Base-by-base conservation (phyloP, 2,888 invertebrate genomes). In the Eustalomyia histrio region DNA sequence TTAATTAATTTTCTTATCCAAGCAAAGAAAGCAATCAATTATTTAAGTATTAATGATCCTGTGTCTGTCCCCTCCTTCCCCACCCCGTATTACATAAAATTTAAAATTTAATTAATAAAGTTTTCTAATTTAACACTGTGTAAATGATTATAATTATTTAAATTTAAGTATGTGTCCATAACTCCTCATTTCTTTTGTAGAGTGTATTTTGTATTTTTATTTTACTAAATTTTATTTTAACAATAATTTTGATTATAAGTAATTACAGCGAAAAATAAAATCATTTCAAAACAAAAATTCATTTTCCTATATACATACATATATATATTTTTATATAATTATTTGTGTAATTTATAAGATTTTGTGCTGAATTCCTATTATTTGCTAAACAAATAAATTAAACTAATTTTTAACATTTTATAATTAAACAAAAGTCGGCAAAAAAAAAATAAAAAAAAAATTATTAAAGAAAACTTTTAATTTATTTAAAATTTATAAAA, bases 311-410 rank as follows among this genome's bases (percentile, higher is more conserved):
- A 67, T 47, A 39, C 12, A n/a, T n/a, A n/a, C n/a, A n/a, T n/a
- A n/a, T 35, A 67, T 52, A 60, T 53, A 21, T 65, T 73, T 64
- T 35, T 35, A 60, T 60, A 60, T 61, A 71, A 71, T 33, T 64
- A 67, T 60, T 74, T 74, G 74, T 39, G 16, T 74, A 74, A 53
- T 74, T 60, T 74, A 33, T 74, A 74, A 74, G 74, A 52, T 67
- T 50, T n/a, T 65, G 61, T 60, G 52, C 65, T 67, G 74, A 67
- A 74, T 74, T 74, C 74, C 74, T 74, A 74, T 74, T 74, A 74
- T 61, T 74, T 74, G 67, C 74, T 67, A 65, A 61, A 72, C 60
- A 24, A 50, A 35, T 18, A 50, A 60, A 52, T 61, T 43, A 43
- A 35, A n/a, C 39, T 67, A 67, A 67, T 53, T 67, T 55, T 67